A percentile compares a stretch with the other conserved stretches of the same genome.
Conservation (phyloP, 2,113 vertebrate species). For the Coreoperca whiteheadi region DNA sequence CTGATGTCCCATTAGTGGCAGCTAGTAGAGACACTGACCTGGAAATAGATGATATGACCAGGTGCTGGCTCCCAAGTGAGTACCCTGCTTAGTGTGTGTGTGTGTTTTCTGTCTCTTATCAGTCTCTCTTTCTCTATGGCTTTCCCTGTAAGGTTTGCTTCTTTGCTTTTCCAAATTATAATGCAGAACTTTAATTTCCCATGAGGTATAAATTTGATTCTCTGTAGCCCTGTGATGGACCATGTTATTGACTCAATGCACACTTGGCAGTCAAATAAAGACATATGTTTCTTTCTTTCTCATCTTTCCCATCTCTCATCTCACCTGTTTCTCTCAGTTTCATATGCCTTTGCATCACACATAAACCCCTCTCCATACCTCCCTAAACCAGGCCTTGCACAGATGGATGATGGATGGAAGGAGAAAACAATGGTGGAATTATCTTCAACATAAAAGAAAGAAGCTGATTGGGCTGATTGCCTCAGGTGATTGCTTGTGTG, state of each 20-base stretch:
- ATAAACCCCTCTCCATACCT: background rate
- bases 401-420: conserved; percentile 8
- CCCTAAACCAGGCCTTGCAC: background rate
- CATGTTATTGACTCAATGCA: conserved; percentile 9
- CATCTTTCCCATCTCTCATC: background rate
- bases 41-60: conserved; percentile 62
- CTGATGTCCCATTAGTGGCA: conserved; percentile 37
- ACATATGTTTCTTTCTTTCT: conserved; percentile 14
- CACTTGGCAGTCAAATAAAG: conserved; percentile 18
- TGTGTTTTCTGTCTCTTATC: background rate
- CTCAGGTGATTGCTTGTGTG: conserved; percentile 27
- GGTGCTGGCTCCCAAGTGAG: conserved; percentile 40
- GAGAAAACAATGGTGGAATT: background rate
- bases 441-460: conserved; percentile 5
- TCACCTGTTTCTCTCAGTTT: conserved; percentile 13
- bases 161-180: background rate
- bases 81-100: conserved; percentile 16
- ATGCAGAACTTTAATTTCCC: background rate
- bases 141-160: background rate
- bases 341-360: background rate
- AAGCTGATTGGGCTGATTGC: conserved; percentile 6
- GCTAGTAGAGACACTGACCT: conserved; percentile 58
- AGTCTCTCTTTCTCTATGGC: background rate
- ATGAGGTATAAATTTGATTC: conserved; percentile 3
- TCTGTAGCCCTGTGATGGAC: background rate